phyloP scores from a whole-genome alignment of 2,888 invertebrate genomes.

The Hyles lineata region DNA sequence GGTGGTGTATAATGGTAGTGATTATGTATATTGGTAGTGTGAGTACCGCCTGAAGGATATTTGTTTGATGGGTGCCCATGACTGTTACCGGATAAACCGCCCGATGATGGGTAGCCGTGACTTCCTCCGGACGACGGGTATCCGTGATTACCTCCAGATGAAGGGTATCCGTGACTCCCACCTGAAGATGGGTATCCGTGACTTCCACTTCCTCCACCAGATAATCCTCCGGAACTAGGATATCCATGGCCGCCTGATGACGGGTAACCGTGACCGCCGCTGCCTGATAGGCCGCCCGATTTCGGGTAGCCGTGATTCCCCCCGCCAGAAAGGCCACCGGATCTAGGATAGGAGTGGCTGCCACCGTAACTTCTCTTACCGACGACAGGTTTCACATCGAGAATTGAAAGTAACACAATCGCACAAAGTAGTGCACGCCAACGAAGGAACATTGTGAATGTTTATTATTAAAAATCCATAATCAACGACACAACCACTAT shows the following conservation, averaged over 20 bases:
- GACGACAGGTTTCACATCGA: constrained; percentile 42
- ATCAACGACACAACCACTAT: constrained; percentile 41
- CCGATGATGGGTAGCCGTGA: constrained; percentile 48
- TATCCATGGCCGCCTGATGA: constrained; percentile 41
- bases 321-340: constrained; percentile 53
- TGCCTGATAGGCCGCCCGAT: constrained; percentile 53
- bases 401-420: constrained; percentile 52
- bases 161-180: constrained; percentile 49
- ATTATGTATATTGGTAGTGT: constrained; percentile 60
- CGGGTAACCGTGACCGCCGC: constrained; percentile 50
- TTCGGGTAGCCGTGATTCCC: constrained; percentile 51
- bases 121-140: constrained; percentile 46
- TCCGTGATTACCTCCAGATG: constrained; percentile 46
- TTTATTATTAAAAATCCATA: constrained; percentile 41
- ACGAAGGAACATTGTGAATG: constrained; percentile 50
- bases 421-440: constrained; percentile 61
- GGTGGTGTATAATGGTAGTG: constrained; percentile 75
- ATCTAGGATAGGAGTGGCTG: constrained; percentile 49
- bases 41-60: constrained; percentile 43
- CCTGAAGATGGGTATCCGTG: constrained; percentile 41
- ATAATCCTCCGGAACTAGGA: constrained; percentile 36
- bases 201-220: constrained; percentile 39
- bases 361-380: constrained; percentile 49
- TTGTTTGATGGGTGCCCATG: constrained; percentile 49
- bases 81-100: constrained; percentile 41